These are phyloP conservation scores for Syritta pipiens DNA, from an alignment of 2,888 invertebrate species.

Conservation along the genomic window DNA sequence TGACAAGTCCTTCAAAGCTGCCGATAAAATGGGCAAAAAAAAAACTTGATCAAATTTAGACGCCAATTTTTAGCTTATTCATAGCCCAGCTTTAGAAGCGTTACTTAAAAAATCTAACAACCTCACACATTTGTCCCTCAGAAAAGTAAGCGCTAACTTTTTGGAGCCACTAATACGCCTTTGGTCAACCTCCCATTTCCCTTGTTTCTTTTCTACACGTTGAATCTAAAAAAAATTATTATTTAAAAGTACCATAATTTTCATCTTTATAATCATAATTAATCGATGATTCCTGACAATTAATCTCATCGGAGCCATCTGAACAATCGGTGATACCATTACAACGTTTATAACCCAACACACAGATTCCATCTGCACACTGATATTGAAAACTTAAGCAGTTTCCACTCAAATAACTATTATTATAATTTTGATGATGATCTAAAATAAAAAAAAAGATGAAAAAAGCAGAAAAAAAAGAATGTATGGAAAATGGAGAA, in stretches of 20 bases:
- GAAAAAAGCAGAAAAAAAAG: constrained; percentile 44
- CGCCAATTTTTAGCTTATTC: too few relatives aligned
- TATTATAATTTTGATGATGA: constrained; percentile 76
- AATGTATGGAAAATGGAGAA: constrained; percentile 34
- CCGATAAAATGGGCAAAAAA: too few relatives aligned
- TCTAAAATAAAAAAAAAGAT: constrained; percentile 70
- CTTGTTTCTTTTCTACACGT: too few relatives aligned
- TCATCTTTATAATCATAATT: constrained; percentile 76
- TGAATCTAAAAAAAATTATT: too few relatives aligned
- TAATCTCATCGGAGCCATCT: constrained; percentile 83
- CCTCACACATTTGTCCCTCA: too few relatives aligned
- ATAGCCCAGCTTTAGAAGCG: too few relatives aligned
- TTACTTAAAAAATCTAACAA: too few relatives aligned
- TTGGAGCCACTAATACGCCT: too few relatives aligned
- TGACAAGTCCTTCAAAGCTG: too few relatives aligned
- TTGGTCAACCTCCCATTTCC: too few relatives aligned
- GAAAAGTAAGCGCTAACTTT: too few relatives aligned
- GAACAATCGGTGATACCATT: constrained; percentile 81
- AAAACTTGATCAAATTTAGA: too few relatives aligned
- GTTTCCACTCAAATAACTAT: constrained; percentile 74
- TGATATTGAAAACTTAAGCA: constrained; percentile 81
- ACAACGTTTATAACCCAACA: constrained; percentile 82
- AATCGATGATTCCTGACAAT: constrained; percentile 79
- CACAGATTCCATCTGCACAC: constrained; percentile 84
- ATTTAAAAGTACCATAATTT: constrained; percentile 75